phyloP scores from a whole-genome alignment of 2,113 vertebrate genomes.

The Thunnus maccoyii region DNA sequence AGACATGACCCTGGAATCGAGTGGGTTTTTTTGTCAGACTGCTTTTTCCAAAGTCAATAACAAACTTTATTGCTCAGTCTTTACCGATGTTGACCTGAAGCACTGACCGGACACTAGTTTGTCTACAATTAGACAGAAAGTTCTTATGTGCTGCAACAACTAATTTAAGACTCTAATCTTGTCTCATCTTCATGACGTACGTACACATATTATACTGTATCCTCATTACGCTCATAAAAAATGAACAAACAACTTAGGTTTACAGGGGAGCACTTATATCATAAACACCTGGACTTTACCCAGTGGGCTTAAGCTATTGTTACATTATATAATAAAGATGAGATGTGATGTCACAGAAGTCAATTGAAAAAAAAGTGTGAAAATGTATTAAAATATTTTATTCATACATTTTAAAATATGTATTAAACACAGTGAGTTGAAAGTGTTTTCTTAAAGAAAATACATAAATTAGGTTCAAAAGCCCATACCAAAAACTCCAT shows the following conservation, averaged over 20 bases:
- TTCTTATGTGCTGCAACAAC: background rate
- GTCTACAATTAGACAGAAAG: background rate
- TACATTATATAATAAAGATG: background rate
- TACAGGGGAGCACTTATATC: background rate
- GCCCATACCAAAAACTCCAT: too few relatives aligned
- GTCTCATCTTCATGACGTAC: background rate
- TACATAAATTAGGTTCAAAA: background rate
- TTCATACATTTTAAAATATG: background rate
- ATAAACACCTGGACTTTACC: background rate
- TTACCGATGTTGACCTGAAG: background rate
- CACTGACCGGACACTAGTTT: background rate
- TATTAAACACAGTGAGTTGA: slow-evolving; percentile 7
- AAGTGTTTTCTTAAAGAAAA: background rate
- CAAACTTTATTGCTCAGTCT: too few relatives aligned
- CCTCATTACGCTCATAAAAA: slow-evolving; percentile 14
- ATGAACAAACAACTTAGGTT: background rate
- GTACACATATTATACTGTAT: background rate
- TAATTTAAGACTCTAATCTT: background rate
- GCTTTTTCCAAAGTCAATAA: too few relatives aligned
- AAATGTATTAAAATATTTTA: too few relatives aligned
- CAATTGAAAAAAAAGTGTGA: too few relatives aligned
- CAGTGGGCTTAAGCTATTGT: background rate
- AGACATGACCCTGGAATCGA: too few relatives aligned
- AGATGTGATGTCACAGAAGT: background rate
- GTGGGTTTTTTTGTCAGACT: too few relatives aligned